Conservation (phyloP, 92 coral and sea anemone genomes). For the Zoanthus sansibaricus region DNA sequence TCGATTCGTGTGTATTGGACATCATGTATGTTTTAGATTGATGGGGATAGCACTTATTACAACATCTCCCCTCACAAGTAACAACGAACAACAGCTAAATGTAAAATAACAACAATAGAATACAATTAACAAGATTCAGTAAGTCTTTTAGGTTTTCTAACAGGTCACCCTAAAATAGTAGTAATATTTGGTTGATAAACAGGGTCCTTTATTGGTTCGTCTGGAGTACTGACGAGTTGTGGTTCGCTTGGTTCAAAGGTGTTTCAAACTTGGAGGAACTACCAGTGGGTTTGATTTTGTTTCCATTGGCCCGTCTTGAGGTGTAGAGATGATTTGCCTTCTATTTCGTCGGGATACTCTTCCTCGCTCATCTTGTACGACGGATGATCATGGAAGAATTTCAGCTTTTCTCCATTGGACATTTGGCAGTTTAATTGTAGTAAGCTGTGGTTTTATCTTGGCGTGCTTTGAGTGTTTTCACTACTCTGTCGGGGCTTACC, state of each 20-base stretch:
- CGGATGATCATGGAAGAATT: conserved; percentile 53
- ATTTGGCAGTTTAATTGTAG: conserved; percentile 16
- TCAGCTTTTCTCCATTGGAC: conserved; percentile 39
- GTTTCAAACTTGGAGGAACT: too few species aligned
- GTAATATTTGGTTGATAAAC: background rate
- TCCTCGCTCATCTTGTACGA: conserved; percentile 44
- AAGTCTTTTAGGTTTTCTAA: background rate
- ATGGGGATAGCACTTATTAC: background rate
- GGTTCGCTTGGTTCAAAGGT: background rate
- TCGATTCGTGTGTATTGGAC: too few species aligned
- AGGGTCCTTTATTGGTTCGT: background rate
- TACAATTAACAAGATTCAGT: background rate
- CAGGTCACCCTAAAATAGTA: background rate
- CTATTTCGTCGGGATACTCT: conserved; percentile 42
- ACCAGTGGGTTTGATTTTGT: too few species aligned
- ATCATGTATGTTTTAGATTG: too few species aligned
- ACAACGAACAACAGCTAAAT: background rate
- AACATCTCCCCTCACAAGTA: conserved; percentile 7
- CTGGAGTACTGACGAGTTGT: background rate
- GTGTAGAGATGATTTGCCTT: conserved; percentile 47
- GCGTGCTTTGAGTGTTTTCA: too few species aligned
- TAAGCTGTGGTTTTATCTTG: too few species aligned
- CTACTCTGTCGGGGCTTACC: too few species aligned
- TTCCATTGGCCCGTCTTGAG: background rate
- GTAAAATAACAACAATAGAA: too few species aligned